These are phyloP conservation scores for Galaxea fascicularis DNA, from an alignment of 92 coral and sea anemone genomes.

Conservation along the genomic window DNA sequence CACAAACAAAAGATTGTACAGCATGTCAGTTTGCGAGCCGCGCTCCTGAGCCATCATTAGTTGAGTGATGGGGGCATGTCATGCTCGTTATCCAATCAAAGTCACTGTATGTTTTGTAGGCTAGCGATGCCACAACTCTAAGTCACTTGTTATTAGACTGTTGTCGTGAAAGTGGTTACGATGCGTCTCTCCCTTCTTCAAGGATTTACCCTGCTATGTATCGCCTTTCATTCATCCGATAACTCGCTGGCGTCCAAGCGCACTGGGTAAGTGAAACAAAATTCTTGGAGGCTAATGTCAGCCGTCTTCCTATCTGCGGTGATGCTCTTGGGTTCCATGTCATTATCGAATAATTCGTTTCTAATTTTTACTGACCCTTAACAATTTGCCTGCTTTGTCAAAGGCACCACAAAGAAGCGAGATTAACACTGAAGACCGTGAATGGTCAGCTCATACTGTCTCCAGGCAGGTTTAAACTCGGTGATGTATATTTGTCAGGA, in stretches of 20 bases:
- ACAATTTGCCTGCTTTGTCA: conserved; percentile 10
- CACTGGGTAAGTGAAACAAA: conserved; percentile 29
- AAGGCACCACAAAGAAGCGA: conserved; percentile 63
- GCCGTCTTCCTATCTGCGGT: not conserved
- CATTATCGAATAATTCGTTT: conserved; percentile 45
- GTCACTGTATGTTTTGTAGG: conserved; percentile 25
- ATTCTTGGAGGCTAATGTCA: not conserved
- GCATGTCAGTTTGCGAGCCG: conserved; percentile 67
- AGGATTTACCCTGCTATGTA: conserved; percentile 22
- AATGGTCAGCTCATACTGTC: conserved; percentile 70
- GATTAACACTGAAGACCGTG: conserved; percentile 55
- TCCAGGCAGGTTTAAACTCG: conserved; percentile 66
- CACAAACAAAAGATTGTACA: conserved; percentile 80
- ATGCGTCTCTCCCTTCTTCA: conserved; percentile 22
- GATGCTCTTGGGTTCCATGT: conserved; percentile 21
- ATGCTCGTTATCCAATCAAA: conserved; percentile 73
- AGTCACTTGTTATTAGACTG: conserved; percentile 48
- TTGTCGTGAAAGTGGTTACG: conserved; percentile 14
- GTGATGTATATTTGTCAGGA: conserved; percentile 80
- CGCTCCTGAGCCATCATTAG: conserved; percentile 36
- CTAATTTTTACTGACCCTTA: conserved; percentile 38
- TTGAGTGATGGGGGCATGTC: conserved; percentile 84
- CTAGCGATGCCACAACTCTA: conserved; percentile 13
- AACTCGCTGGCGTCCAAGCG: conserved; percentile 45
- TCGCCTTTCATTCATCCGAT: conserved; percentile 26